A percentile compares a stretch with the other conserved stretches of the same genome.
phyloP scores from a whole-genome alignment of 2,888 invertebrate genomes.

The Zelleria hepariella region DNA sequence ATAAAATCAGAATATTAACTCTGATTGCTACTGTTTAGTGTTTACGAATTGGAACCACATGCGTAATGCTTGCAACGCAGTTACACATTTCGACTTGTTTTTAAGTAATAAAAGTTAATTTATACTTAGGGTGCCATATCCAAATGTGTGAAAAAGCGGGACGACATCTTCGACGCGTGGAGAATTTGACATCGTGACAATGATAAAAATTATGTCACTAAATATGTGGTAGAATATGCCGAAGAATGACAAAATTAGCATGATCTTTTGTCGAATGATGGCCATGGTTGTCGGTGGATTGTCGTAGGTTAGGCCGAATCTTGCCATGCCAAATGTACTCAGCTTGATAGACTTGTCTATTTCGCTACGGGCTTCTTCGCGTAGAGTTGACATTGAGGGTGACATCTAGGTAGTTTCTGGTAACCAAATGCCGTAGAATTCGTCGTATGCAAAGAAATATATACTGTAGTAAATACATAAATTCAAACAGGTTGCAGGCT shows the following conservation, averaged over 20 bases:
- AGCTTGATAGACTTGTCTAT: slow-evolving; percentile 44
- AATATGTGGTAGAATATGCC: slow-evolving; percentile 55
- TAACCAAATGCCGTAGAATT: background rate
- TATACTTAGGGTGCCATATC: slow-evolving; percentile 55
- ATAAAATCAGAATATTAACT: background rate
- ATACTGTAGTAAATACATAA: background rate
- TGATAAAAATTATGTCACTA: slow-evolving; percentile 53
- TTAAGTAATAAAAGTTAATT: background rate
- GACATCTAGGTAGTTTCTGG: background rate
- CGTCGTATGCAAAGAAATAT: background rate
- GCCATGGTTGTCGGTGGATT: slow-evolving; percentile 22
- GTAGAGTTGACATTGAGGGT: background rate
- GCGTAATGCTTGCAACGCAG: slow-evolving; percentile 1
- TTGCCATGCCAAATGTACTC: slow-evolving; percentile 44
- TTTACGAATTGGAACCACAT: background rate
- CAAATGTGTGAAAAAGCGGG: slow-evolving; percentile 60
- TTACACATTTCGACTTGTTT: background rate
- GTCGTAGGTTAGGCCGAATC: slow-evolving; percentile 48
- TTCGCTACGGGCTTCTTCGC: slow-evolving; percentile 37
- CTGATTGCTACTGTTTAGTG: background rate
- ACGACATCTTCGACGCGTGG: slow-evolving; percentile 60
- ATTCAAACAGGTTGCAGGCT: background rate
- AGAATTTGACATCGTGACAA: slow-evolving; percentile 48
- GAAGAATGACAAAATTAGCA: slow-evolving; percentile 39
- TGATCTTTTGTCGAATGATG: slow-evolving; percentile 30